These are phyloP conservation scores for Orchestia grillus DNA, from an alignment of 1,140 invertebrate genomes.

Conservation along the genomic window DNA sequence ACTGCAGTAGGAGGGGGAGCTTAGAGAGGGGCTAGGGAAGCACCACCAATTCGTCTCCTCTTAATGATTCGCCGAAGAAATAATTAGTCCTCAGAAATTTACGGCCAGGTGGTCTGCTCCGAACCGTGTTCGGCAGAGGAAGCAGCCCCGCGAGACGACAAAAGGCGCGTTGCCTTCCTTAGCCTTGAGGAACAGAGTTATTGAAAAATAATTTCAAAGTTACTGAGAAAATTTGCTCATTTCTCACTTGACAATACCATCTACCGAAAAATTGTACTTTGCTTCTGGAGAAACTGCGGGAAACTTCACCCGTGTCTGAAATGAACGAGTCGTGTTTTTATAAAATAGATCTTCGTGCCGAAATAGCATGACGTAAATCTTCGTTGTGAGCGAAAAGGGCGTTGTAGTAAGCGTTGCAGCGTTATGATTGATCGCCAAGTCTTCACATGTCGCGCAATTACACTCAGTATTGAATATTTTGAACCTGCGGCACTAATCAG, in stretches of 20 bases:
- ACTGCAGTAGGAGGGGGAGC: not conserved
- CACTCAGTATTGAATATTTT: too few species aligned
- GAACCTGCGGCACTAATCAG: not conserved
- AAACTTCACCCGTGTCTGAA: not conserved
- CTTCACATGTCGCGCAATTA: too few species aligned
- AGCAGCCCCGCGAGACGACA: not conserved
- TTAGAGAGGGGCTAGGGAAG: not conserved
- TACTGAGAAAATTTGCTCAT: not conserved
- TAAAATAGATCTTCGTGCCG: too few species aligned
- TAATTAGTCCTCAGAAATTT: constrained; percentile 44
- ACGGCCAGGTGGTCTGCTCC: not conserved
- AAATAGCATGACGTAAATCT: too few species aligned
- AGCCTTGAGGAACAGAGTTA: not conserved
- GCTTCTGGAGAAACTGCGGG: not conserved
- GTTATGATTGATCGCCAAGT: too few species aligned
- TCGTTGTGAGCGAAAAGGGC: too few species aligned
- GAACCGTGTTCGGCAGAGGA: not conserved
- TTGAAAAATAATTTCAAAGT: not conserved
- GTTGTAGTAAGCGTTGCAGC: too few species aligned
- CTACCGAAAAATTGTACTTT: not conserved
- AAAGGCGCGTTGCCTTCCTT: not conserved
- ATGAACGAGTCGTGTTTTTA: not conserved
- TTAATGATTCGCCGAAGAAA: constrained; percentile 42
- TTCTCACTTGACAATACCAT: not conserved
- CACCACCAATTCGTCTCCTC: not conserved